Percentiles rank a stretch among this genome's conserved stretches.
These are phyloP conservation scores for Harpegnathos saltator DNA, from an alignment of 1,140 invertebrate genomes.

Conservation along the genomic window DNA sequence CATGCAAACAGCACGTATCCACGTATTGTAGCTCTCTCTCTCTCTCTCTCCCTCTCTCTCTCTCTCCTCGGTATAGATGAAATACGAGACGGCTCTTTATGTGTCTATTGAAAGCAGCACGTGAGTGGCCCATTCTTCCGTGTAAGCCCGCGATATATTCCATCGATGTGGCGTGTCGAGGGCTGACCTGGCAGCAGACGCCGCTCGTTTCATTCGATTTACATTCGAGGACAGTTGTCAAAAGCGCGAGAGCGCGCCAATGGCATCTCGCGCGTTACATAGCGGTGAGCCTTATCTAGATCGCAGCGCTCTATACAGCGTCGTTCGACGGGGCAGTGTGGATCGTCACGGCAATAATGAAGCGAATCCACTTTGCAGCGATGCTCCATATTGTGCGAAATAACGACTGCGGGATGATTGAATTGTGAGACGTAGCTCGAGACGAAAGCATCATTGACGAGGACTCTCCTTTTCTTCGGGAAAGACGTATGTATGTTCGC, in stretches of 20 bases:
- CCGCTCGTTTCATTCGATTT: background rate
- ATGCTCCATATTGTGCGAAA: background rate
- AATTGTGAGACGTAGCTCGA: background rate
- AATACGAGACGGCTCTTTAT: slow-evolving; percentile 20
- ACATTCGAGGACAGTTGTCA: slow-evolving; percentile 10
- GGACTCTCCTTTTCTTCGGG: slow-evolving; percentile 6
- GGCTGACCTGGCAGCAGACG: slow-evolving; percentile 2
- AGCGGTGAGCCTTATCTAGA: background rate
- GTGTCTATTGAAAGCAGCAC: slow-evolving; percentile 23
- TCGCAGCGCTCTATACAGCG: background rate
- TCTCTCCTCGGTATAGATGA: slow-evolving; percentile 18
- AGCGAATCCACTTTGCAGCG: background rate
- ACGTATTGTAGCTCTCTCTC: slow-evolving; percentile 22
- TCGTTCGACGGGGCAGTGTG: background rate
- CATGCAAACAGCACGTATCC: slow-evolving; percentile 7
- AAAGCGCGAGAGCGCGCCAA: background rate
- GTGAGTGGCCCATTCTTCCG: slow-evolving; percentile 6
- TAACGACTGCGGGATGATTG: background rate
- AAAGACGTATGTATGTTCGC: background rate
- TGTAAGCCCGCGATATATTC: slow-evolving; percentile 13
- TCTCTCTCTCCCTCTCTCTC: too few relatives aligned
- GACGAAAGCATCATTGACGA: slow-evolving; percentile 26
- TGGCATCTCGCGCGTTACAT: background rate
- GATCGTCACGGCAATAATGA: background rate
- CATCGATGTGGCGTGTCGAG: background rate